Base-by-base conservation (phyloP, 2,113 vertebrate species). In the Oreamnos americanus region DNA sequence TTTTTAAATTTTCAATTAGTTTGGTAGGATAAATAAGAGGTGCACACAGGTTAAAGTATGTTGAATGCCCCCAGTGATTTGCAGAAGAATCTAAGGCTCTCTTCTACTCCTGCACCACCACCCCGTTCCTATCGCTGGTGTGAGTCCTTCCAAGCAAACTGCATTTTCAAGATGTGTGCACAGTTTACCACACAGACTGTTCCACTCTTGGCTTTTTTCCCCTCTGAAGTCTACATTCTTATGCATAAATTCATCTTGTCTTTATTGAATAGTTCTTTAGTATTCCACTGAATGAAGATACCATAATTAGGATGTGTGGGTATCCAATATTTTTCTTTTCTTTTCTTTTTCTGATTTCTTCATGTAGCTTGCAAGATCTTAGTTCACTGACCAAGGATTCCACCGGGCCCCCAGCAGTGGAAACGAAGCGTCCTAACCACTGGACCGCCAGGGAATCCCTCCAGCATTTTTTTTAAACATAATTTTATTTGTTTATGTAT, bases 121-220 rank as follows among this genome's bases (percentile, higher is more conserved):
- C 0, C 4, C 7, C 28, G 45, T 39, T 28, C 30, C 89, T 7
- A 13, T 23, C 10, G 5, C 49, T 14, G 67, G 25, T 49, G 57
- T 1, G 33, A 14, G 45, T n/a, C 51, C 78, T 76, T 71, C 30
- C 76, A 30, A 19, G 79, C 1, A 67, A 53, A 81, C 9, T 4
- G 1, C 23, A 7, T 1, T 12, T 5, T 19, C 15, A 17, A 43
- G 33, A 39, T 2, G 14, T 2, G 9, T 9, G 1, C 19, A 4
- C 2, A 25, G 16, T 7, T 43, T 30, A 9, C 45, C 81, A 28
- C 14, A 10, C 43, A 7, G 0, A 0, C 23, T 36, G 30, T 25
- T 33, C n/a, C 1, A 5, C 4, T 5, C 39, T 33, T 5, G 28
- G 23, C 19, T 43, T 53, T 55, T 43, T 45, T 21, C 47, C 14